Percentiles rank a stretch among this genome's conserved stretches.
Evolutionary conservation across 1,140 invertebrate species (phyloP).

Genomic region (Lasioglossum albipes): DNA sequence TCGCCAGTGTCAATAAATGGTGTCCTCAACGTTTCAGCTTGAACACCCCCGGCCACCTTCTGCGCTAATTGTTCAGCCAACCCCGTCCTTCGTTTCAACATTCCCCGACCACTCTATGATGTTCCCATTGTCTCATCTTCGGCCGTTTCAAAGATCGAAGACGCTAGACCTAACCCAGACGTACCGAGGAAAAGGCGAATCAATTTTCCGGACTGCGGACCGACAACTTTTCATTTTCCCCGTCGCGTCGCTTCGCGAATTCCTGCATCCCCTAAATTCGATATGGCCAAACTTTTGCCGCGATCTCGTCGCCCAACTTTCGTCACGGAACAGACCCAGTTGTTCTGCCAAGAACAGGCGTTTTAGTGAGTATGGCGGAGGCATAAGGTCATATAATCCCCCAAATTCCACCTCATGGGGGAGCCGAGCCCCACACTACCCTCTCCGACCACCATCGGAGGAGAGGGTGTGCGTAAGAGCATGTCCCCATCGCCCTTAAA

Average conservation of each 20-base stretch:
- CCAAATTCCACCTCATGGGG: too few relatives aligned
- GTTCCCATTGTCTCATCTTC: slow-evolving; percentile 4
- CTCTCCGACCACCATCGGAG: too few relatives aligned
- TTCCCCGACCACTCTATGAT: not conserved
- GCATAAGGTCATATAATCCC: too few relatives aligned
- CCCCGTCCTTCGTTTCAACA: not conserved
- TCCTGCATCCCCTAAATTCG: slow-evolving; percentile 29
- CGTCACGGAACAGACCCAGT: too few relatives aligned
- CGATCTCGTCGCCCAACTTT: not conserved
- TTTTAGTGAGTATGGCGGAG: too few relatives aligned
- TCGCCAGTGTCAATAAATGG: slow-evolving; percentile 10
- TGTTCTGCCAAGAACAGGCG: too few relatives aligned
- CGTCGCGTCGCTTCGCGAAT: slow-evolving; percentile 40
- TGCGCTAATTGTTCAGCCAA: not conserved
- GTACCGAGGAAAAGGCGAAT: slow-evolving; percentile 37
- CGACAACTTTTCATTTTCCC: slow-evolving; percentile 50
- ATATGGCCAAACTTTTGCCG: slow-evolving; percentile 16
- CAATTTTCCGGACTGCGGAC: slow-evolving; percentile 52
- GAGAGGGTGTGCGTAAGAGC: too few relatives aligned
- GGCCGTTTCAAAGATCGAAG: slow-evolving; percentile 1
- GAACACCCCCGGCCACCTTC: not conserved
- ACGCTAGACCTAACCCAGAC: slow-evolving; percentile 24
- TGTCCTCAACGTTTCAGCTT: not conserved
- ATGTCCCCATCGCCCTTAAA: too few relatives aligned
- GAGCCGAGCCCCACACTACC: too few relatives aligned